Percentiles rank a stretch among this genome's conserved stretches.
These are phyloP conservation scores for Epizoanthus illoricatus DNA, from an alignment of 92 coral and sea anemone species.

Conservation along the genomic window DNA sequence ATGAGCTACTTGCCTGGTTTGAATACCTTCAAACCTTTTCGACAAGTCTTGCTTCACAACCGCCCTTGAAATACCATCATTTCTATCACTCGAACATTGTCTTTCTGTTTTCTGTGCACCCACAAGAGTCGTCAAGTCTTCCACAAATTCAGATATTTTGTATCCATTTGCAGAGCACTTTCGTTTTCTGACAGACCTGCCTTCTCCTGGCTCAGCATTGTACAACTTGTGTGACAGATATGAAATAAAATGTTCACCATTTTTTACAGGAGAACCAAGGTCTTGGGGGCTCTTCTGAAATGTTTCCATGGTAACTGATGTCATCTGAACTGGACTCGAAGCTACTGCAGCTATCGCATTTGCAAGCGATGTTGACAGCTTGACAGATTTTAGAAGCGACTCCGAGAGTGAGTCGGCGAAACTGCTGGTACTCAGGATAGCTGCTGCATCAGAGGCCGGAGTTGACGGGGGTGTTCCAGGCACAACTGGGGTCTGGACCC, in stretches of 20 bases:
- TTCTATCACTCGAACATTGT: not conserved
- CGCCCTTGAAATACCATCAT: not conserved
- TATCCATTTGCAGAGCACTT: conserved; percentile 22
- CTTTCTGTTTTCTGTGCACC: conserved; percentile 34
- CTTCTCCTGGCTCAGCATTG: not conserved
- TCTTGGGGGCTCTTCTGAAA: conserved; percentile 71
- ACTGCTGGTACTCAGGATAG: conserved; percentile 40
- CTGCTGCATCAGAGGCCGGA: conserved; percentile 25
- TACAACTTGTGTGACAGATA: conserved; percentile 44
- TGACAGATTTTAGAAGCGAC: conserved; percentile 68
- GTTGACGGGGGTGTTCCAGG: conserved; percentile 23
- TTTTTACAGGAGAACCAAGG: conserved; percentile 60
- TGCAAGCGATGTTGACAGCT: conserved; percentile 76
- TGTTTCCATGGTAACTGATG: conserved; percentile 61
- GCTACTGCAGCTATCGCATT: conserved; percentile 75
- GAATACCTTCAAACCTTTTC: conserved; percentile 45
- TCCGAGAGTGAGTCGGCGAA: conserved; percentile 79
- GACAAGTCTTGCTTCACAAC: conserved; percentile 46
- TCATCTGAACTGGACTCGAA: conserved; percentile 51
- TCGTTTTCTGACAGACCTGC: not conserved
- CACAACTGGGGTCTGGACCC: conserved; percentile 47
- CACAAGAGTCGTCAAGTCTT: conserved; percentile 53
- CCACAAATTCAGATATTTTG: conserved; percentile 54
- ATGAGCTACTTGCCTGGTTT: conserved; percentile 3
- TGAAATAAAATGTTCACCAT: conserved; percentile 52